Conservation (phyloP, 1,140 invertebrate genomes). For the Lordiphosa stackelbergi region DNA sequence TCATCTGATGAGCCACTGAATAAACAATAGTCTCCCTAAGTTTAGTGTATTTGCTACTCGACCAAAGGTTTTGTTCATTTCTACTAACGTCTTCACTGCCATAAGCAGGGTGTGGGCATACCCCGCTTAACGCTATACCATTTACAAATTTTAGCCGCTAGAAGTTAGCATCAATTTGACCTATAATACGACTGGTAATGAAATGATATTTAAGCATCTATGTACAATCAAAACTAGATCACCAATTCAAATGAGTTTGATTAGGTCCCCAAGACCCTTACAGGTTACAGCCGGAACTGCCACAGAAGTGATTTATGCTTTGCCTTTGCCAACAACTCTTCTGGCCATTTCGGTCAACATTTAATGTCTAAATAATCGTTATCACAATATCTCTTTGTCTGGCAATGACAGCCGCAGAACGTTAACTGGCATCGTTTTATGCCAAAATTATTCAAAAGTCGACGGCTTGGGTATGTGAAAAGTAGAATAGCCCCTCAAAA, state of each 20-base stretch:
- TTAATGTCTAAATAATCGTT: constrained; percentile 6
- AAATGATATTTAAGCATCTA: too few relatives aligned
- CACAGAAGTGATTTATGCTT: constrained; percentile 10
- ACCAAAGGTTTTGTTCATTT: too few relatives aligned
- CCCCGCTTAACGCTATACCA: too few relatives aligned
- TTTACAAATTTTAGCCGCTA: too few relatives aligned
- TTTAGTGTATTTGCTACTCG: too few relatives aligned
- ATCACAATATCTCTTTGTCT: constrained; percentile 15
- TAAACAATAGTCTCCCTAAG: too few relatives aligned
- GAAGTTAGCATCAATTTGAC: too few relatives aligned
- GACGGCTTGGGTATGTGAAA: constrained; percentile 36
- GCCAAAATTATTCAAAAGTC: constrained; percentile 13
- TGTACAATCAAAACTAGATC: constrained; percentile 11
- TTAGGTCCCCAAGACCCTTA: not conserved
- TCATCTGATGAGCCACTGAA: too few relatives aligned
- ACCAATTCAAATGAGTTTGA: not conserved
- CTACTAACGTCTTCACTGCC: too few relatives aligned
- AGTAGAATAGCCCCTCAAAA: constrained; percentile 37
- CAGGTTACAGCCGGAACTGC: too few relatives aligned
- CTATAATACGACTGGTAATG: too few relatives aligned
- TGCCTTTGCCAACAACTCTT: constrained; percentile 3
- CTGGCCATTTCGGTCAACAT: not conserved
- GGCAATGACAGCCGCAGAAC: constrained; percentile 26
- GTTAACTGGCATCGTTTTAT: constrained; percentile 11
- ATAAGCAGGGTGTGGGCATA: too few relatives aligned